Conservation (phyloP, 2,888 invertebrate species). For the Teleiodes luculella region DNA sequence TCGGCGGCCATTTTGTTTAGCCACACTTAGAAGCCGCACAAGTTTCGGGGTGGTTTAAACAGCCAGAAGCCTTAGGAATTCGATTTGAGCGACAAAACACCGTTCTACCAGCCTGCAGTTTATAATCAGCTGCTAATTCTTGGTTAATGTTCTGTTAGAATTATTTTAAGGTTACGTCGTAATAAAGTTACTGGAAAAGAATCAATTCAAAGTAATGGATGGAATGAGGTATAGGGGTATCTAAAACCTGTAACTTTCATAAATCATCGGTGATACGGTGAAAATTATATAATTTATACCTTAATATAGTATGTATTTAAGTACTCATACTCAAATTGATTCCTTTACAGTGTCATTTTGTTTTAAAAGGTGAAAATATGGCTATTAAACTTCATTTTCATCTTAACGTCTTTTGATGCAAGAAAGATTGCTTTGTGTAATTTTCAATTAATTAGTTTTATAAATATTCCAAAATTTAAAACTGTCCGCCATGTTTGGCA, state of each 20-base stretch:
- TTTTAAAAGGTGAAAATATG: too few relatives aligned
- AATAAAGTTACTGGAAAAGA: too few relatives aligned
- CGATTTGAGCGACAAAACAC: constrained; percentile 40
- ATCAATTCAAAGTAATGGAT: too few relatives aligned
- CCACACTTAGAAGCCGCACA: constrained; percentile 59
- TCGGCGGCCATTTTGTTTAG: constrained; percentile 60
- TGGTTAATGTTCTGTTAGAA: not conserved
- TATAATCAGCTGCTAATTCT: constrained; percentile 3
- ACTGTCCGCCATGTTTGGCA: constrained; percentile 74
- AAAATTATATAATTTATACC: too few relatives aligned
- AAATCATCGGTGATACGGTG: too few relatives aligned
- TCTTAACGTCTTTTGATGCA: too few relatives aligned
- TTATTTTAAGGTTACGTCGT: not conserved
- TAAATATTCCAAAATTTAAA: constrained; percentile 72
- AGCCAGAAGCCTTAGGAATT: constrained; percentile 53
- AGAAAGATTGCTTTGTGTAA: not conserved
- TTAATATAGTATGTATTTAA: too few relatives aligned
- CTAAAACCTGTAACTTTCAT: too few relatives aligned
- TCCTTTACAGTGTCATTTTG: too few relatives aligned
- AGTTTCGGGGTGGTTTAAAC: constrained; percentile 55
- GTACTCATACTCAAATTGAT: too few relatives aligned
- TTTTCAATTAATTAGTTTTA: constrained; percentile 41
- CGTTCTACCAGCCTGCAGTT: constrained; percentile 26
- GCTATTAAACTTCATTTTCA: too few relatives aligned
- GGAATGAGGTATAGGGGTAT: too few relatives aligned